These are phyloP conservation scores for Mechanitis messenoides DNA, from an alignment of 2,888 invertebrate species.

Conservation along the genomic window DNA sequence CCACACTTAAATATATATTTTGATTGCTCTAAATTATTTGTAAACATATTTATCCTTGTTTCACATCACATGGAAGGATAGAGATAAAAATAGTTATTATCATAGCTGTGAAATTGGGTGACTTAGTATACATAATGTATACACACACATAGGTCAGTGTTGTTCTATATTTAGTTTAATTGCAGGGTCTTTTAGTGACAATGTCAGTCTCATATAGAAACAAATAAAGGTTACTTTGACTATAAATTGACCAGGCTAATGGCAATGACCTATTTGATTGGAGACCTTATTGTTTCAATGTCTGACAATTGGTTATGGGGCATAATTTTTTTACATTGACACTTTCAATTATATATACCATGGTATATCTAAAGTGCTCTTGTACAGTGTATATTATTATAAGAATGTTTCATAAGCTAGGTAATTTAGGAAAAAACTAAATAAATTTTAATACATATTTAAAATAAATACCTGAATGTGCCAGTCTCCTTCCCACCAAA, in stretches of 20 bases:
- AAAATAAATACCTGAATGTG: slow-evolving; percentile 60
- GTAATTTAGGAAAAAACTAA: too few species aligned
- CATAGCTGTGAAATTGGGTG: slow-evolving; percentile 2
- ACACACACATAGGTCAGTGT: slow-evolving; percentile 13
- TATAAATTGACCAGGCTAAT: slow-evolving; percentile 21
- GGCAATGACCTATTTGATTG: slow-evolving; percentile 43
- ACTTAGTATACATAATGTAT: neutral
- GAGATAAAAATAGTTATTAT: neutral
- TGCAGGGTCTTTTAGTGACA: slow-evolving; percentile 19
- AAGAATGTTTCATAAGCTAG: too few species aligned
- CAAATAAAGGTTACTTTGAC: slow-evolving; percentile 22
- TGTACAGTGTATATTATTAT: neutral
- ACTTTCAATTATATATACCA: too few species aligned
- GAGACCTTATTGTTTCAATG: slow-evolving; percentile 38
- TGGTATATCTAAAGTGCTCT: too few species aligned
- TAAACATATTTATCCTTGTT: neutral
- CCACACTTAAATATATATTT: slow-evolving; percentile 1
- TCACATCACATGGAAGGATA: neutral
- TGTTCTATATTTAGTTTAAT: slow-evolving; percentile 23
- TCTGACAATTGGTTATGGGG: slow-evolving; percentile 37
- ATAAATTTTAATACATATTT: too few species aligned
- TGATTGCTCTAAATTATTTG: neutral
- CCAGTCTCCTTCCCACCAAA: slow-evolving; percentile 79
- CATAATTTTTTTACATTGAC: slow-evolving; percentile 26
- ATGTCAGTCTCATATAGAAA: slow-evolving; percentile 18